Evolutionary conservation across 1,140 invertebrate genomes (phyloP).

Genomic region (Tetragonula clypearis): DNA sequence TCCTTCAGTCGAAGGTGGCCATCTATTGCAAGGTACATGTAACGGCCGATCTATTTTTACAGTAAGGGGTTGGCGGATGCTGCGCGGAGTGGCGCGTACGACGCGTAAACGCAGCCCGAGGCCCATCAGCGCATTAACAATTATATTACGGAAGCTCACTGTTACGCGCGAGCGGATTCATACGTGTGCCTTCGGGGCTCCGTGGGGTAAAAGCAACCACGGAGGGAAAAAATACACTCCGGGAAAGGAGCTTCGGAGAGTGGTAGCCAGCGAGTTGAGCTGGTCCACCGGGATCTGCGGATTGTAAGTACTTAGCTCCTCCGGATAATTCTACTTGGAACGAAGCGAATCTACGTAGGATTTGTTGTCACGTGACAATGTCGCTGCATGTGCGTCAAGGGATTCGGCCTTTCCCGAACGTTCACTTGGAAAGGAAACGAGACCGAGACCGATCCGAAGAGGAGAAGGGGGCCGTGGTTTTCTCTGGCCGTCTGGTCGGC

Average conservation of each 20-base stretch:
- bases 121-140: slow-evolving; percentile 78
- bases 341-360: neutral
- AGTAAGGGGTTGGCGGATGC: slow-evolving; percentile 68
- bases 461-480: slow-evolving; percentile 38
- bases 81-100: slow-evolving; percentile 53
- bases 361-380: neutral
- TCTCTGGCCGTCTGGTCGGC: neutral
- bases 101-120: slow-evolving; percentile 73
- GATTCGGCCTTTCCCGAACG: neutral
- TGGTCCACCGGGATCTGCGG: neutral
- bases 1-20: neutral
- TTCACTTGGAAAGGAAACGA: neutral
- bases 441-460: neutral
- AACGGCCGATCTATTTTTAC: slow-evolving; percentile 73
- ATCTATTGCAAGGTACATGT: neutral
- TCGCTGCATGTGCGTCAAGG: neutral
- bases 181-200: slow-evolving; percentile 66
- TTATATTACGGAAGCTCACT: slow-evolving; percentile 78
- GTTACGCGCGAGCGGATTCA: slow-evolving; percentile 75
- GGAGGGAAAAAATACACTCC: slow-evolving; percentile 33
- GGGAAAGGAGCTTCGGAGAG: slow-evolving; percentile 27
- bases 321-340: neutral
- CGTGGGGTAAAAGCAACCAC: slow-evolving; percentile 11
- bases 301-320: too few relatives aligned
- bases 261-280: neutral